Conservation (phyloP, 2,797 vertebrate genomes). For the Platyrinchus mystaceus region DNA sequence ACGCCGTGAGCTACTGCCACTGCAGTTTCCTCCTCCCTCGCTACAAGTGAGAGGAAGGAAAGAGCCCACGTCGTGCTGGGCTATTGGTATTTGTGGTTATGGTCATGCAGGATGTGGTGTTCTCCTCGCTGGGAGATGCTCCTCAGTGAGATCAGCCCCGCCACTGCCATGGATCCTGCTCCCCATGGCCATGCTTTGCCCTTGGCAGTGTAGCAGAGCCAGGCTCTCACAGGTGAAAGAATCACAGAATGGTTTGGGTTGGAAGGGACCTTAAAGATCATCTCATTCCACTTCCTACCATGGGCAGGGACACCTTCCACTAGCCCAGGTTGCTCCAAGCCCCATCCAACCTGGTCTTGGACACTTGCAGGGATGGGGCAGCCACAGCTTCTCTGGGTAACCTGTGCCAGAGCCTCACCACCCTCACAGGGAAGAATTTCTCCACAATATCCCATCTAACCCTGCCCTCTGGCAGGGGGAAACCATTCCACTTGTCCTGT, state of each 20-base stretch:
- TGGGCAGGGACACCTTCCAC: neutral
- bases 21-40: neutral
- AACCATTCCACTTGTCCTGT: neutral
- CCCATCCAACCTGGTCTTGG: neutral
- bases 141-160: neutral
- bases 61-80: neutral
- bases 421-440: neutral
- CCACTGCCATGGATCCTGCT: neutral
- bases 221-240: neutral
- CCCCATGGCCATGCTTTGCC: rapidly evolving
- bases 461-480: neutral
- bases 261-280: neutral
- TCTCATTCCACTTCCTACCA: neutral
- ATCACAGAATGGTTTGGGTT: neutral
- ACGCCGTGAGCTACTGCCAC: neutral
- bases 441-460: neutral
- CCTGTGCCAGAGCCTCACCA: neutral
- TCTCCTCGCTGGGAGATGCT: neutral
- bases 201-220: neutral
- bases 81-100: neutral
- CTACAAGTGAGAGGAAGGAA: constrained; percentile 23
- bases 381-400: neutral
- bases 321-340: neutral
- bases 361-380: neutral
- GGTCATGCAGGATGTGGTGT: neutral